These are phyloP conservation scores for Malurus alboscapulatus DNA, from an alignment of 2,113 vertebrate genomes.

Conservation along the genomic window DNA sequence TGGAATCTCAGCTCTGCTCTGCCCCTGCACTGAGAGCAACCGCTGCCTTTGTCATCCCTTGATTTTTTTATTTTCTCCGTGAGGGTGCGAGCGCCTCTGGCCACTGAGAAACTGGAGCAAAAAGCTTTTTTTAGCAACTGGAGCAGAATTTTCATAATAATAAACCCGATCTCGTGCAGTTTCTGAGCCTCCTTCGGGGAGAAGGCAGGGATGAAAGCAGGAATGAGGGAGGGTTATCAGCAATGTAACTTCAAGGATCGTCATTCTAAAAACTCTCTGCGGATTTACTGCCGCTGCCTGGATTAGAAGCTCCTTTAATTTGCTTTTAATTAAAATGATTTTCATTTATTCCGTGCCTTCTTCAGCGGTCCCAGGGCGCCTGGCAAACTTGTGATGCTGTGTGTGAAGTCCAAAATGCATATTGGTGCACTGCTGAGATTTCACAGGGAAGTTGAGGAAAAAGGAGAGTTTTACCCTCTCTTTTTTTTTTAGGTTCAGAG, in stretches of 20 bases:
- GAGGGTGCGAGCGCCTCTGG: constrained; percentile 5
- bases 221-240: not conserved
- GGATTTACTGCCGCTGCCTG: constrained; percentile 9
- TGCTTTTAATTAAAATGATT: constrained; percentile 62
- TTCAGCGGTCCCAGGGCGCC: not conserved
- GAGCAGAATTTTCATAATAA: constrained; percentile 54
- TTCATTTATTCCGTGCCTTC: constrained; percentile 29
- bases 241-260: constrained; percentile 14
- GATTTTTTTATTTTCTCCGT: not conserved
- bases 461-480: not conserved
- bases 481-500: not conserved
- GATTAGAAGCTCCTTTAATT: constrained; percentile 51
- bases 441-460: not conserved
- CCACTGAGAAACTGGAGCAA: constrained; percentile 16
- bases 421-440: not conserved
- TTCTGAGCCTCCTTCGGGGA: not conserved
- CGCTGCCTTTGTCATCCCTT: not conserved
- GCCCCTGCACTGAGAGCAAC: not conserved
- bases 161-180: not conserved
- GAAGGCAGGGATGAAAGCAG: not conserved
- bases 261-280: not conserved
- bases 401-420: not conserved
- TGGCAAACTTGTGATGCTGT: not conserved
- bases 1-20: not conserved
- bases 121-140: constrained; percentile 41